Percentiles rank a stretch among this genome's conserved stretches.
These are phyloP conservation scores for Whitmania pigra DNA, from an alignment of 1,140 invertebrate species.

Conservation along the genomic window DNA sequence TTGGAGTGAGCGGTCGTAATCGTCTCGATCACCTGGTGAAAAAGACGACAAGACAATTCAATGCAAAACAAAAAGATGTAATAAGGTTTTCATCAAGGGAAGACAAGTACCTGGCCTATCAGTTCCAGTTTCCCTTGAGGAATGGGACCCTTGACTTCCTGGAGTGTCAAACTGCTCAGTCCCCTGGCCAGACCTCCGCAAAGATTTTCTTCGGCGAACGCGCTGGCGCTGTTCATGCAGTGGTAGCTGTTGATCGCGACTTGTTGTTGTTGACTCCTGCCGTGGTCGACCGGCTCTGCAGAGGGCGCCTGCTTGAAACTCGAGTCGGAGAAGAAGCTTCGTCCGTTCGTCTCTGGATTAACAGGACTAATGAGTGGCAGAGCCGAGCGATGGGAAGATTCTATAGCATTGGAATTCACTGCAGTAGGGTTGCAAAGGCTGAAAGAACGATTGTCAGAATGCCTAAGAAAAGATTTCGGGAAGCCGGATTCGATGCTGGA, in stretches of 20 bases:
- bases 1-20: constrained; percentile 81
- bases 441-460: not conserved
- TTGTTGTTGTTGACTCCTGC: no score
- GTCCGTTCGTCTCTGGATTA: not conserved
- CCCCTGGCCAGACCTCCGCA: not conserved
- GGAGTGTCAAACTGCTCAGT: not conserved
- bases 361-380: no score
- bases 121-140: constrained; percentile 13
- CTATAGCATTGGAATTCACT: not conserved
- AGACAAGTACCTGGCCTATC: not conserved
- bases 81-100: not conserved
- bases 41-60: constrained; percentile 10
- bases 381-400: not conserved
- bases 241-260: not conserved
- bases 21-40: constrained; percentile 47
- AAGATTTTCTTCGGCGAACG: not conserved
- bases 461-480: not conserved
- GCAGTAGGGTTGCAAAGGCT: not conserved
- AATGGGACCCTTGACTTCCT: not conserved
- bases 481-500: not conserved
- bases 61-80: not conserved
- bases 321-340: not conserved
- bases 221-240: not conserved
- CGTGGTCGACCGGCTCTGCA: not conserved
- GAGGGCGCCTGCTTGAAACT: not conserved